Conservation (phyloP, 2,888 invertebrate genomes). For the Drosophila mimetica region DNA sequence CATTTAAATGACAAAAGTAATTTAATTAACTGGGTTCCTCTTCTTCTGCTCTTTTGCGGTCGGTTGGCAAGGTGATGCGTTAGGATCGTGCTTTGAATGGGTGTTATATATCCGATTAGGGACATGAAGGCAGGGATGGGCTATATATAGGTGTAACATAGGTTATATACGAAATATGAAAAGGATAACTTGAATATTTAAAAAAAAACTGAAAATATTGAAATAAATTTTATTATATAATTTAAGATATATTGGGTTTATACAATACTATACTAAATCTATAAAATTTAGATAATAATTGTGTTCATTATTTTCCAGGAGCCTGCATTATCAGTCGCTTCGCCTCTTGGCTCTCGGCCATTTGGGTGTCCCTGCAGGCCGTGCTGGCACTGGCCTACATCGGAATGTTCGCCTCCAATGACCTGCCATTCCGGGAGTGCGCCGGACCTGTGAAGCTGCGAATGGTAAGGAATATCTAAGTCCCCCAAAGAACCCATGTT, state of each 20-base stretch:
- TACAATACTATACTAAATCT: too few relatives aligned
- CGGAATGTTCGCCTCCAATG: conserved; percentile 82
- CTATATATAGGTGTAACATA: background rate
- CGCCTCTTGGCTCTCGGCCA: conserved; percentile 83
- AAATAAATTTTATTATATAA: too few relatives aligned
- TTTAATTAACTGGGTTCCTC: conserved; percentile 20
- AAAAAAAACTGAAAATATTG: too few relatives aligned
- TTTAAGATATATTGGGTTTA: too few relatives aligned
- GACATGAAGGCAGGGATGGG: background rate
- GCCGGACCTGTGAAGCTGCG: conserved; percentile 79
- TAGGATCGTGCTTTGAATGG: background rate
- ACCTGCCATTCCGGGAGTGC: conserved; percentile 83
- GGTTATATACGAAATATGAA: too few relatives aligned
- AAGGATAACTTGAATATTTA: too few relatives aligned
- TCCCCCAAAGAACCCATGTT: rapidly evolving
- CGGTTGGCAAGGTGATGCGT: background rate
- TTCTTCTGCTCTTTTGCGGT: conserved; percentile 28
- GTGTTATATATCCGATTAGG: background rate
- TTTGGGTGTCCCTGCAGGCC: conserved; percentile 84
- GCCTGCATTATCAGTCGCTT: conserved; percentile 84
- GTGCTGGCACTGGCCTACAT: conserved; percentile 83
- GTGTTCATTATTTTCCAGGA: conserved; percentile 61
- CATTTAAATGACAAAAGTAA: conserved; percentile 42
- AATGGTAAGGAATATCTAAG: conserved; percentile 60
- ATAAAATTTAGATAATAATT: background rate